Percentiles rank a stretch among this genome's conserved stretches.
These are phyloP conservation scores for Leptobrachium leishanense DNA, from an alignment of 2,113 vertebrate genomes.

Conservation along the genomic window DNA sequence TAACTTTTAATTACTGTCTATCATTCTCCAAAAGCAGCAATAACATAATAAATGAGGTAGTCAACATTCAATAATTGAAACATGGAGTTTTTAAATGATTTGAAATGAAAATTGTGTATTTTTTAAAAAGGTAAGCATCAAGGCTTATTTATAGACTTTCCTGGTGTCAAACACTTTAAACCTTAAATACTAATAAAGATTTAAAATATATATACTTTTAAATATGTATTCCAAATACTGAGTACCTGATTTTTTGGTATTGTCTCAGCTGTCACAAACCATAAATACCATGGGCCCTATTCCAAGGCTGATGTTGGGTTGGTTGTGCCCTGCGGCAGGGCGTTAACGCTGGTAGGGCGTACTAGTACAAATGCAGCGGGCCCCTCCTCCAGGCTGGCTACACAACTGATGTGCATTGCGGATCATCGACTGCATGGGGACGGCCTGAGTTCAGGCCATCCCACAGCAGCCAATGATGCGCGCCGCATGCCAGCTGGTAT, in stretches of 20 bases:
- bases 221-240: neutral
- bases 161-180: neutral
- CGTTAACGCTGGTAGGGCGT: no score
- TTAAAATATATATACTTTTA: neutral
- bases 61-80: slow-evolving; percentile 47
- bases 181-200: neutral
- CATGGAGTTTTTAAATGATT: slow-evolving; percentile 42
- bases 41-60: slow-evolving; percentile 69
- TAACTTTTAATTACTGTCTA: slow-evolving; percentile 97
- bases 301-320: no score
- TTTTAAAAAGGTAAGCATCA: slow-evolving; percentile 6
- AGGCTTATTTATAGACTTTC: slow-evolving; percentile 1
- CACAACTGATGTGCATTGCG: no score
- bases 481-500: no score
- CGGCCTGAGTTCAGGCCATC: no score
- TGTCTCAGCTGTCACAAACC: neutral
- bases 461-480: no score
- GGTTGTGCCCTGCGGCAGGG: no score
- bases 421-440: no score
- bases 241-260: neutral
- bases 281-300: neutral
- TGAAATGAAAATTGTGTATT: slow-evolving; percentile 14
- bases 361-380: no score
- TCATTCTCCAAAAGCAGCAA: slow-evolving; percentile 74
- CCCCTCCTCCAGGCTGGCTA: no score